phyloP scores from a whole-genome alignment of 2,113 vertebrate species.

The Saiga tatarica region DNA sequence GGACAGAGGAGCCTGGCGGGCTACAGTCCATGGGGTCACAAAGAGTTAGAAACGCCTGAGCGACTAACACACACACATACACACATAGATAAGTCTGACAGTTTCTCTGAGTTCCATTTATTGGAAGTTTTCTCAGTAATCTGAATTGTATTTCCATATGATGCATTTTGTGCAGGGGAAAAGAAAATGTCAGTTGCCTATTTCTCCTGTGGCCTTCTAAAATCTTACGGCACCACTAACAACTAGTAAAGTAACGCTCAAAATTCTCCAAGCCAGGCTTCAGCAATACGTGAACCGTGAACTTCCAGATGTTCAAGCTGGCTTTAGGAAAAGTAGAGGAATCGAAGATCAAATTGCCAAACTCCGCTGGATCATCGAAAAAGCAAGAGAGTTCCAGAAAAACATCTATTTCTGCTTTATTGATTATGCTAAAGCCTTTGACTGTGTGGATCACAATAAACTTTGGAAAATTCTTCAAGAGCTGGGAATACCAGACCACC shows the following conservation, averaged over 20 bases:
- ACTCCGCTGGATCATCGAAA: too few species aligned
- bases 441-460: too few species aligned
- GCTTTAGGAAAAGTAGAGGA: too few species aligned
- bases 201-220: neutral
- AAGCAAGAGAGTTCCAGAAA: too few species aligned
- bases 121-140: neutral
- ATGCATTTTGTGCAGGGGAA: neutral
- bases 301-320: too few species aligned
- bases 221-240: accelerated
- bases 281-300: too few species aligned
- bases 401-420: too few species aligned
- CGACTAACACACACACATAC: neutral
- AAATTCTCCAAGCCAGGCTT: too few species aligned
- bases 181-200: accelerated
- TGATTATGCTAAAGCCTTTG: too few species aligned
- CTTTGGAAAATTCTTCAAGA: too few species aligned
- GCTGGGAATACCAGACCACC: too few species aligned
- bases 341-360: too few species aligned
- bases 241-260: neutral
- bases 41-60: neutral
- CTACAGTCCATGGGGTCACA: accelerated
- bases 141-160: neutral
- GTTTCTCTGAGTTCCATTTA: neutral
- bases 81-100: neutral
- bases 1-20: neutral